phyloP scores from a whole-genome alignment of 23 tunicate species.

The Pegea sp. region DNA sequence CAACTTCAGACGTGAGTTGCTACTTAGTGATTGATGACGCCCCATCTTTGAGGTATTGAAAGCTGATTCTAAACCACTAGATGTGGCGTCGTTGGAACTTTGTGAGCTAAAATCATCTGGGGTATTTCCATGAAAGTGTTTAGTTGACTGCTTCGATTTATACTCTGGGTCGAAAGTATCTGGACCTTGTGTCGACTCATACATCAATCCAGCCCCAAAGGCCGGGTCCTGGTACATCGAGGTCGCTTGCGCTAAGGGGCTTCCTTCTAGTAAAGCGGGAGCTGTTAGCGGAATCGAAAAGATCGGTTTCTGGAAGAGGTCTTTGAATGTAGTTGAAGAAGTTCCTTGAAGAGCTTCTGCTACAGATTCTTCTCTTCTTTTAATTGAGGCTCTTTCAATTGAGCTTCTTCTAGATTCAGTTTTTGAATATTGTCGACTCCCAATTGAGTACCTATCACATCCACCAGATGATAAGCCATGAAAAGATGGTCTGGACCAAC shows the following conservation, averaged over 20 bases:
- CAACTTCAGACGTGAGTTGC: neutral
- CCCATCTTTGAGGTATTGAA: constrained; percentile 30
- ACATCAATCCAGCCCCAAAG: constrained; percentile 30
- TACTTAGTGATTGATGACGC: too few species aligned
- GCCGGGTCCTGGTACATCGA: constrained; percentile 87
- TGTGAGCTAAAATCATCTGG: constrained; percentile 19
- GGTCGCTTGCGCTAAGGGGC: constrained; percentile 72
- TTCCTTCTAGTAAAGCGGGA: constrained; percentile 86
- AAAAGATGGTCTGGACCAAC: constrained; percentile 79
- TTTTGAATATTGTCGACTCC: constrained; percentile 6
- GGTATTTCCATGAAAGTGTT: constrained; percentile 9
- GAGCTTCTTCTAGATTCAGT: constrained; percentile 31
- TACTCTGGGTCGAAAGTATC: constrained; percentile 4
- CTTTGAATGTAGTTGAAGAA: constrained; percentile 32
- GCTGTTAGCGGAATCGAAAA: constrained; percentile 81
- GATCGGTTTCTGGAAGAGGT: constrained; percentile 41
- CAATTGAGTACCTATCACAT: constrained; percentile 24
- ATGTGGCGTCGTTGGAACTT: constrained; percentile 20
- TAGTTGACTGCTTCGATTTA: constrained; percentile 2
- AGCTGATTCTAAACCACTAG: constrained; percentile 64
- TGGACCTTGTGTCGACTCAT: constrained; percentile 5
- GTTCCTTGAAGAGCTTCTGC: constrained; percentile 59
- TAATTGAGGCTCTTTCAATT: constrained; percentile 61
- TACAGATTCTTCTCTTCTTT: constrained; percentile 62
- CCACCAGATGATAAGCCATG: constrained; percentile 34